A percentile compares a stretch with the other conserved stretches of the same genome.
Evolutionary conservation across 2,797 vertebrate genomes (phyloP).

Genomic region (Dendrocincla fuliginosa): DNA sequence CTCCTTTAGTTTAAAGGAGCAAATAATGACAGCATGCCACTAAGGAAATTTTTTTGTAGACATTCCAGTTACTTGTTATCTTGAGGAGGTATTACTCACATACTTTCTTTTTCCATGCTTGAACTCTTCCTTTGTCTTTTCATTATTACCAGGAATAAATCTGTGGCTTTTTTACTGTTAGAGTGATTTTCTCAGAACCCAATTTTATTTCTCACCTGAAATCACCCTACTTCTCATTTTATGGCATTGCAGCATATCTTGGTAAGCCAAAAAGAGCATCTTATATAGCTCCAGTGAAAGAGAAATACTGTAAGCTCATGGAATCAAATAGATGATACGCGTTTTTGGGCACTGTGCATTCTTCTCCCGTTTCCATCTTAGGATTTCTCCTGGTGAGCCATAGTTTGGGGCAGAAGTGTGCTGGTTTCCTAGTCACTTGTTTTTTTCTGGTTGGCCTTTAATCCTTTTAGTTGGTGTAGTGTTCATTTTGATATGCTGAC

Average conservation of each 20-base stretch:
- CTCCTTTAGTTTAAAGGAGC: slow-evolving; percentile 1
- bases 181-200: neutral
- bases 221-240: neutral
- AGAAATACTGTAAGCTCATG: neutral
- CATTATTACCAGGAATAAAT: slow-evolving; percentile 8
- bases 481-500: neutral
- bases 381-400: neutral
- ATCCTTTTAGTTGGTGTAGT: neutral
- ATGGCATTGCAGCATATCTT: neutral
- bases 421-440: neutral
- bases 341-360: neutral
- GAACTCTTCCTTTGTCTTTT: neutral
- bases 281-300: neutral
- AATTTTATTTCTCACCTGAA: neutral
- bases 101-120: slow-evolving; percentile 19
- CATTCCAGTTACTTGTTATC: neutral
- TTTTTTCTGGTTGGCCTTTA: neutral
- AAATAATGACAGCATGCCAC: neutral
- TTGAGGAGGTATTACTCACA: neutral
- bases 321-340: neutral
- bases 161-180: neutral
- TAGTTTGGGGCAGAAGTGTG: neutral
- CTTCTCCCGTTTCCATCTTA: neutral
- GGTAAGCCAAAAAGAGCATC: neutral
- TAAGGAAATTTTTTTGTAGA: neutral